Evolutionary conservation across 2,888 invertebrate species (phyloP).

Genomic region (Synergus laeviventris): DNA sequence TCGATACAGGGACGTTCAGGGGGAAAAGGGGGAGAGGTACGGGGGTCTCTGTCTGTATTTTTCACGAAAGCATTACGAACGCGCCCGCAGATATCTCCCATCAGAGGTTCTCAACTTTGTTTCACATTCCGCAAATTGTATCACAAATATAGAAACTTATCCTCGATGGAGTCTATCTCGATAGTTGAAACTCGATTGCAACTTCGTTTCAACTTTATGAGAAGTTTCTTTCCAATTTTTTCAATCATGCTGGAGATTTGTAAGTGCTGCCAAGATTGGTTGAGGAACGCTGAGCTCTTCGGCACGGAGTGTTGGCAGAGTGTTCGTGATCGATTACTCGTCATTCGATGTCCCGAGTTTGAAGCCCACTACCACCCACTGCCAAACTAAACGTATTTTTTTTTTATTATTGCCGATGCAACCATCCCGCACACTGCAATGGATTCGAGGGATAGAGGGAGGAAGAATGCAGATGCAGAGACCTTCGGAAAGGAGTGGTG

Average conservation of each 20-base stretch:
- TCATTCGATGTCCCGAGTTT: conserved; percentile 71
- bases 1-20: conserved; percentile 66
- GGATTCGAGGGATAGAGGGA: not conserved
- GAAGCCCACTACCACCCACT: conserved; percentile 65
- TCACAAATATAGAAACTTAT: not conserved
- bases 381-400: conserved; percentile 68
- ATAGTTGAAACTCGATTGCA: not conserved
- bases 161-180: not conserved
- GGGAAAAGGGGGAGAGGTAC: conserved; percentile 50
- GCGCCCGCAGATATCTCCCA: conserved; percentile 59
- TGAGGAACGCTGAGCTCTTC: conserved; percentile 60
- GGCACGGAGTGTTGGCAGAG: conserved; percentile 69
- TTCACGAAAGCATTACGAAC: conserved; percentile 69
- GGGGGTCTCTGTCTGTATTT: conserved; percentile 63
- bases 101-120: conserved; percentile 56
- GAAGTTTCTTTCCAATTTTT: not conserved
- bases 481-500: not conserved
- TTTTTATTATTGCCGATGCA: conserved; percentile 46
- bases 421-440: not conserved
- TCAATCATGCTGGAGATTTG: not conserved
- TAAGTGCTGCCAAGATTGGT: conserved; percentile 43
- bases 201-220: not conserved
- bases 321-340: conserved; percentile 75
- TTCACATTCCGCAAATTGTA: conserved; percentile 18
- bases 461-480: not conserved